A percentile compares a stretch with the other conserved stretches of the same genome.
These are phyloP conservation scores for Eufriesea mexicana DNA, from an alignment of 1,140 invertebrate species.

Conservation along the genomic window DNA sequence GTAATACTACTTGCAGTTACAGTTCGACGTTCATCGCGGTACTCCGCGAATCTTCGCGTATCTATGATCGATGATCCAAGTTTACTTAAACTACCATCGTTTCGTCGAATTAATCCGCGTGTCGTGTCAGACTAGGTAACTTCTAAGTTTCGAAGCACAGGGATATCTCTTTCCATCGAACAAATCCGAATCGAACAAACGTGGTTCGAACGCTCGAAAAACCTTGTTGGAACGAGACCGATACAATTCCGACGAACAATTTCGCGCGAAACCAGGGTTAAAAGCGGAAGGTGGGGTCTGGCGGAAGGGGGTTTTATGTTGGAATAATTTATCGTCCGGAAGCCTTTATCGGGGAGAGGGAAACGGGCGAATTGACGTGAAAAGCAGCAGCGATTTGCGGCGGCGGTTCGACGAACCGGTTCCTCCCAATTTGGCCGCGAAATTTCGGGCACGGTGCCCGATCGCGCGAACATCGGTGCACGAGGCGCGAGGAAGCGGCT, in stretches of 20 bases:
- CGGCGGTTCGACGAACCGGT: slow-evolving; percentile 51
- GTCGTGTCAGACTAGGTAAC: background rate
- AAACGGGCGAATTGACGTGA: slow-evolving; percentile 61
- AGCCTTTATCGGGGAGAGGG: slow-evolving; percentile 50
- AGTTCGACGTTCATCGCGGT: background rate
- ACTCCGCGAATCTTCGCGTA: background rate
- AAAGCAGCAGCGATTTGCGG: slow-evolving; percentile 68
- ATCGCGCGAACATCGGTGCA: background rate
- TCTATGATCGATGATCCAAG: background rate
- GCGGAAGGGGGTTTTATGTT: slow-evolving; percentile 43
- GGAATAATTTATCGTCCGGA: slow-evolving; percentile 65
- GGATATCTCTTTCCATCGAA: too few species aligned
- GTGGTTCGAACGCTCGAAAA: background rate
- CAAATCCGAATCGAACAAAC: background rate
- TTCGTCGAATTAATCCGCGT: background rate
- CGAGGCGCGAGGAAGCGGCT: background rate
- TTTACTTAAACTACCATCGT: background rate
- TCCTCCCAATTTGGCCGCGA: slow-evolving; percentile 50
- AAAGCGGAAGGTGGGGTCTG: too few species aligned
- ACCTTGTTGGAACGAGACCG: background rate
- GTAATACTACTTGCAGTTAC: background rate
- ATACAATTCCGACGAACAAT: slow-evolving; percentile 33
- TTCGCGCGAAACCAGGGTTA: background rate
- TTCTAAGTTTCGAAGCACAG: background rate
- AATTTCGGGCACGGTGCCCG: slow-evolving; percentile 57